Conservation (phyloP, 1,140 invertebrate species). For the Microplitis mediator region DNA sequence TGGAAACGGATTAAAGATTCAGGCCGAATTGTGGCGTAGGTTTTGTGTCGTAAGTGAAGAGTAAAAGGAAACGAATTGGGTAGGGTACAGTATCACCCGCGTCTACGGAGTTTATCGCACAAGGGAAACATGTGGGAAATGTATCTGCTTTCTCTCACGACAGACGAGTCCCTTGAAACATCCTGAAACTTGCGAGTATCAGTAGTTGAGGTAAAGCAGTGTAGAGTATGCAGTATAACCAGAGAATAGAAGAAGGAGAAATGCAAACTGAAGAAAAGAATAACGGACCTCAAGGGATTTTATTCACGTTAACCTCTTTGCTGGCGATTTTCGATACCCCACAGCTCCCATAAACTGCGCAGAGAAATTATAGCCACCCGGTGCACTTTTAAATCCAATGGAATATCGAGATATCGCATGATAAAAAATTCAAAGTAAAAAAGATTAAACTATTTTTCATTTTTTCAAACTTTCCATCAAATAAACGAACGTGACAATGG, state of each 20-base stretch:
- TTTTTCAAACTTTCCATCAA: background rate
- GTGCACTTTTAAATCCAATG: conserved; percentile 19
- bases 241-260: background rate
- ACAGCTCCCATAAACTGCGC: conserved; percentile 7
- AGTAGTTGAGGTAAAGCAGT: background rate
- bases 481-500: background rate
- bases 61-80: background rate
- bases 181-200: background rate
- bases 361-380: conserved; percentile 25
- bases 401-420: conserved; percentile 12
- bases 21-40: conserved; percentile 14
- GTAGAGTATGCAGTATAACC: background rate
- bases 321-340: conserved; percentile 23
- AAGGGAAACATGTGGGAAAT: conserved; percentile 8
- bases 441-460: background rate
- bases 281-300: background rate
- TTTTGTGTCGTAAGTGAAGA: conserved; percentile 12
- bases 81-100: background rate
- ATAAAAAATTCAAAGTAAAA: background rate
- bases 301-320: conserved; percentile 14
- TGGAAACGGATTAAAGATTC: conserved; percentile 20
- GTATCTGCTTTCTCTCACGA: conserved; percentile 23
- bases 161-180: conserved; percentile 8
- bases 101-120: conserved; percentile 3
- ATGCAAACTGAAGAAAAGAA: background rate